A percentile compares a stretch with the other conserved stretches of the same genome.
phyloP scores from a whole-genome alignment of 2,797 vertebrate genomes.

The Ctenopoma kingsleyae region DNA sequence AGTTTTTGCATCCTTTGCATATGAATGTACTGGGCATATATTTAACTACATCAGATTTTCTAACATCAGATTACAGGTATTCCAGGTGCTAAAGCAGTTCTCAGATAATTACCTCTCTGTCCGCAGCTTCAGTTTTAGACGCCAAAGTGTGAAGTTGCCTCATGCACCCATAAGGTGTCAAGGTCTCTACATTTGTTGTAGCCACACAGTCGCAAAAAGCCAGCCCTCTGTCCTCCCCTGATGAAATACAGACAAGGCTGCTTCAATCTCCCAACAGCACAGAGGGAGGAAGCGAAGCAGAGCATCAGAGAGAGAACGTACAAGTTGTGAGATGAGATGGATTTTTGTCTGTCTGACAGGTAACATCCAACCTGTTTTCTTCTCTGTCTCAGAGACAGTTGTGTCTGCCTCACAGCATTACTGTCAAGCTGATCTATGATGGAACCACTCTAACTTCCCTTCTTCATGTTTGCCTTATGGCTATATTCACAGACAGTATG shows the following conservation, averaged over 20 bases:
- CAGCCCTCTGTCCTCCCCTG: conserved; percentile 6
- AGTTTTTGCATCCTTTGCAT: background rate
- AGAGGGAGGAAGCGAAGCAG: conserved; percentile 23
- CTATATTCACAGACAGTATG: conserved; percentile 50
- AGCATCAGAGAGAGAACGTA: conserved; percentile 43
- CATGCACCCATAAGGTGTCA: conserved; percentile 21
- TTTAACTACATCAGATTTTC: background rate
- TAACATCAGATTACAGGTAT: conserved; percentile 11
- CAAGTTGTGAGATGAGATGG: conserved; percentile 75
- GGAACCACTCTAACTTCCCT: conserved; percentile 54
- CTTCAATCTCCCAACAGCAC: conserved; percentile 18
- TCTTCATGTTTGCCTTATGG: conserved; percentile 50
- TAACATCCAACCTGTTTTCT: conserved; percentile 76
- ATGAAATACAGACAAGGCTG: conserved; percentile 3
- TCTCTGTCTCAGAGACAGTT: conserved; percentile 74
- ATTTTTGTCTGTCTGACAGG: conserved; percentile 76
- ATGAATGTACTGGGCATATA: background rate
- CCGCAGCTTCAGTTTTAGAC: conserved; percentile 16
- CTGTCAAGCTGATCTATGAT: conserved; percentile 76
- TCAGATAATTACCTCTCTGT: conserved; percentile 3
- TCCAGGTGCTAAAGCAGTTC: conserved; percentile 7
- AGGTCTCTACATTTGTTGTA: conserved; percentile 22
- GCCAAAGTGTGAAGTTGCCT: conserved; percentile 24
- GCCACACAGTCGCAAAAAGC: conserved; percentile 6
- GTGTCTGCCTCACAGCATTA: conserved; percentile 76